Evolutionary conservation across 2,888 invertebrate genomes (phyloP).

Genomic region (Molanna angustata): DNA sequence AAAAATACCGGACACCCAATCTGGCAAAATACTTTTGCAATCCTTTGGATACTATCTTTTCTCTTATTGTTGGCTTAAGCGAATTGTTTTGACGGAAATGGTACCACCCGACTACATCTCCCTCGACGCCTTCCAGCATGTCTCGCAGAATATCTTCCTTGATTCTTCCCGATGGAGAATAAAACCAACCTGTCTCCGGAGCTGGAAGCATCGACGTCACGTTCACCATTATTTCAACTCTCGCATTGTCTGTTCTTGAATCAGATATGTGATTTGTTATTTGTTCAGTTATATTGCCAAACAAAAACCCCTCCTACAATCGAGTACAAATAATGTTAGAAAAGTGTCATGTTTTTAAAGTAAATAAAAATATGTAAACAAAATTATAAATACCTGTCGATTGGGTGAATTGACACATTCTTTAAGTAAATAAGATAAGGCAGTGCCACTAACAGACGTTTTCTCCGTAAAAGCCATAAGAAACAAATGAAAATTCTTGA

Average conservation of each 20-base stretch:
- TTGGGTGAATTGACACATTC: constrained; percentile 61
- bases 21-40: constrained; percentile 57
- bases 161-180: constrained; percentile 57
- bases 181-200: constrained; percentile 57
- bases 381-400: constrained; percentile 55
- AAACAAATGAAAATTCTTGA: too few species aligned
- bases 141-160: constrained; percentile 53
- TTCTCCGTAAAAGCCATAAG: constrained; percentile 25
- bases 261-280: constrained; percentile 68
- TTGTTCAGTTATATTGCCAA: constrained; percentile 62
- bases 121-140: constrained; percentile 52
- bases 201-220: constrained; percentile 60
- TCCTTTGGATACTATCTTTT: constrained; percentile 62
- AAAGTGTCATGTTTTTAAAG: not conserved
- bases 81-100: constrained; percentile 57
- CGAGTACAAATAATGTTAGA: constrained; percentile 7
- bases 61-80: constrained; percentile 59
- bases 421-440: constrained; percentile 64
- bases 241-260: constrained; percentile 61
- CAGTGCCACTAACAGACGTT: constrained; percentile 57
- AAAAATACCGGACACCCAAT: constrained; percentile 58
- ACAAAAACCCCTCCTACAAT: constrained; percentile 59
- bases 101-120: constrained; percentile 67
- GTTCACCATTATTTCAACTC: constrained; percentile 59
- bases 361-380: constrained; percentile 2